Base-by-base conservation (phyloP, 92 coral and sea anemone genomes). In the Plumapathes pennacea region DNA sequence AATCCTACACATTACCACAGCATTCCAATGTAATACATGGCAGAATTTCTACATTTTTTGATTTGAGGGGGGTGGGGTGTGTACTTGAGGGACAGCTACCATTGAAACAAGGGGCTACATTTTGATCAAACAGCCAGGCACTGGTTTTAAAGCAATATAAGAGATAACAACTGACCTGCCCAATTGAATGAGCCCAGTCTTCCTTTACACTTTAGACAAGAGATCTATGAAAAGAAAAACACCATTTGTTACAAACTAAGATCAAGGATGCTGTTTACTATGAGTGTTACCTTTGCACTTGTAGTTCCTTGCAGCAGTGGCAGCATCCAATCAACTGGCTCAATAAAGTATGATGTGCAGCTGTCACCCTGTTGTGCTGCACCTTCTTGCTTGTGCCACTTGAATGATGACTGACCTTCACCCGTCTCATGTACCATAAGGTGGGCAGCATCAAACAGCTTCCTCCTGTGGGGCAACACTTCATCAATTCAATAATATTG, bases 141-240 rank as follows among this genome's bases (percentile, higher is more conserved):
- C n/a, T n/a, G n/a, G n/a, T n/a, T n/a, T n/a, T n/a, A n/a, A n/a
- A n/a, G n/a, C n/a, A n/a, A n/a, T n/a, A n/a, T n/a, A n/a, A n/a
- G n/a, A n/a, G n/a, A n/a, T n/a, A n/a, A n/a, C n/a, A n/a, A 4
- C 62, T 10, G 71, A 88, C 98, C 98, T 76, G 98, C 85, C 98
- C 98, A 92, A 68, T 92, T 92, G 50, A 92, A 92, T 21, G 98
- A 62, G 57, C 96, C 97, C 27, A 91, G 77, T 50, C 97, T 67
- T 38, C 82, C 82, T 22, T 64, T 66, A 69, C 97, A 91, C 67
- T 91, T 91, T 29, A 92, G 97, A 57, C 97, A 91, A 25, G 62
- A 49, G 8, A 91, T 80, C 97, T 91, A 27, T 9, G 51, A 36
- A 28, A 31, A 10, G 60, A 19, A 3, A n/a, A 4, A 30, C 24